phyloP scores from a whole-genome alignment of 1,140 invertebrate species.

The Nephila pilipes region DNA sequence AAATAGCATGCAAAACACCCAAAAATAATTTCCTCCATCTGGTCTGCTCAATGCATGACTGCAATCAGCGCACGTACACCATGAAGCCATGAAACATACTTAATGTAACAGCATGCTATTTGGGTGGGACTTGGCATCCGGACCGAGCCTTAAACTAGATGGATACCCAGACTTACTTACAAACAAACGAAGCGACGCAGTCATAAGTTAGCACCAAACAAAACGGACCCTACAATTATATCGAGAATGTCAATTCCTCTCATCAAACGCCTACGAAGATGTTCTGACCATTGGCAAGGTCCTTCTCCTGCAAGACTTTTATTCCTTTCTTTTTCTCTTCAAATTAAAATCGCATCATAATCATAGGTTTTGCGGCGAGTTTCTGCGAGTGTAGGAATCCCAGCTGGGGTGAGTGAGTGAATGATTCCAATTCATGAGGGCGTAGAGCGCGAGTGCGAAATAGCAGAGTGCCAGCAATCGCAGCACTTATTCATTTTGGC shows the following conservation, averaged over 20 bases:
- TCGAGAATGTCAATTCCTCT: not conserved
- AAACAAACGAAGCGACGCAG: not conserved
- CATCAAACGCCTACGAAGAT: conserved; percentile 43
- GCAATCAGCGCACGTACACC: not conserved
- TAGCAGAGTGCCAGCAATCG: not conserved
- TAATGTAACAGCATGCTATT: not conserved
- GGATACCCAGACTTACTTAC: not conserved
- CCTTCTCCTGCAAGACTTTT: not conserved
- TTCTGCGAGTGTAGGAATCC: conserved; percentile 20
- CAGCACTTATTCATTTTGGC: not conserved
- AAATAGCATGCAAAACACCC: not conserved
- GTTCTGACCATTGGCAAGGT: conserved; percentile 7
- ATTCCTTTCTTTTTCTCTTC: not conserved
- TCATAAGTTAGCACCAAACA: not conserved
- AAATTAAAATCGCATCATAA: conserved; percentile 61
- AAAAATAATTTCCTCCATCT: not conserved
- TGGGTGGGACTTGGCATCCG: not conserved
- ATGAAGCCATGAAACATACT: not conserved
- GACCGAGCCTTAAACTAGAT: not conserved
- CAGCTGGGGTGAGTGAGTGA: conserved; percentile 29
- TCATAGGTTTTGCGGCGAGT: conserved; percentile 33
- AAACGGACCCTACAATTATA: conserved; percentile 42
- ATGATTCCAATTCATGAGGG: conserved; percentile 42
- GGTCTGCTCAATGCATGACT: not conserved
- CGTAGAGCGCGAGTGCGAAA: conserved; percentile 37